phyloP scores from a whole-genome alignment of 1,140 invertebrate genomes.

The Eufriesea mexicana region DNA sequence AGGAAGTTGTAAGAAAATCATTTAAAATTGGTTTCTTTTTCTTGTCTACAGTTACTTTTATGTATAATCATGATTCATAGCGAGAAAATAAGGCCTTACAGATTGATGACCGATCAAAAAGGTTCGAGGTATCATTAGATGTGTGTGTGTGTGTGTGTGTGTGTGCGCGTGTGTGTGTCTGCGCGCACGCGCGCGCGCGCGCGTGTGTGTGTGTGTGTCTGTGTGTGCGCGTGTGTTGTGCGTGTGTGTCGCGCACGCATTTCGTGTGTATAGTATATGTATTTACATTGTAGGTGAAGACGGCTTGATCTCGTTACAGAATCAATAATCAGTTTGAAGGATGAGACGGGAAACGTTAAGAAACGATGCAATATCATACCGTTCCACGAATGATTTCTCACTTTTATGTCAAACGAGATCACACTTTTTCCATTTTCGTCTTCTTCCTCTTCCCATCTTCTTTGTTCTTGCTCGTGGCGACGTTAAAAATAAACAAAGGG shows the following conservation, averaged over 20 bases:
- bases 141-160: conserved; percentile 1
- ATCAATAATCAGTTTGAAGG: conserved; percentile 32
- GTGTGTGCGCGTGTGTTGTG: neutral
- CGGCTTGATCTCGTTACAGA: conserved; percentile 8
- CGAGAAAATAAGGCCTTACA: neutral
- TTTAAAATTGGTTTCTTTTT: neutral
- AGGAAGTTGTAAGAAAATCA: neutral
- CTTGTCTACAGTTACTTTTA: neutral
- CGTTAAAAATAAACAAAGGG: conserved; percentile 2
- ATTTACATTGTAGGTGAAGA: conserved; percentile 35
- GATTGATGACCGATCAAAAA: conserved; percentile 22
- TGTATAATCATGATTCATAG: neutral
- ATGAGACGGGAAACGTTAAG: conserved; percentile 28
- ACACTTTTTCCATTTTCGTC: neutral
- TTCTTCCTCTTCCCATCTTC: neutral
- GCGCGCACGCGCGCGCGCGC: neutral
- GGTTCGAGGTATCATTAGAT: conserved; percentile 3
- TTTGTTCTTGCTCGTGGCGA: conserved; percentile 18
- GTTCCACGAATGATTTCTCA: conserved; percentile 15
- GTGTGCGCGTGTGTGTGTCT: conserved; percentile 4
- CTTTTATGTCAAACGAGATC: neutral
- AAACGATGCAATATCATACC: conserved; percentile 38
- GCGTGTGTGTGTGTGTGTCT: conserved; percentile 5
- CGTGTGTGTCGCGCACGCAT: neutral
- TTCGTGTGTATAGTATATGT: neutral